Percentiles rank a stretch among this genome's conserved stretches.
These are phyloP conservation scores for Gallinago solitaria DNA, from an alignment of 2,797 vertebrate genomes.

Conservation along the genomic window DNA sequence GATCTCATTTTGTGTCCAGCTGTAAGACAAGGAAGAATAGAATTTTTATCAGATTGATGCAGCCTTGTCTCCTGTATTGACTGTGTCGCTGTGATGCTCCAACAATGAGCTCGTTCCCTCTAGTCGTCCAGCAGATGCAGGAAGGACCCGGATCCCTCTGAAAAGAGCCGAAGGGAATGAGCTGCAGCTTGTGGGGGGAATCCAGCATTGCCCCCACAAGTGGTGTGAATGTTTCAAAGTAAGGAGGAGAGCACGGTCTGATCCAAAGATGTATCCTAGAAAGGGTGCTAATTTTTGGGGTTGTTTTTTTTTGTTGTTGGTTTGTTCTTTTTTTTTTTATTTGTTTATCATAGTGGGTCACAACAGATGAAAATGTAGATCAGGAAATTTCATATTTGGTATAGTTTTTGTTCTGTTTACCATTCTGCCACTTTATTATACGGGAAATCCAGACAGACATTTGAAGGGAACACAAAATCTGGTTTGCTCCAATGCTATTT, in stretches of 20 bases:
- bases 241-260: not conserved
- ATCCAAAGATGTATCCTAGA: not conserved
- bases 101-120: constrained; percentile 64
- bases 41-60: constrained; percentile 58
- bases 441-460: not conserved
- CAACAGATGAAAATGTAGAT: not conserved
- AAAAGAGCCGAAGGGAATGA: constrained; percentile 47
- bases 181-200: constrained; percentile 49
- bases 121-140: constrained; percentile 49
- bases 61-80: not conserved
- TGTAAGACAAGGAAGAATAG: constrained; percentile 43
- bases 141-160: constrained; percentile 21
- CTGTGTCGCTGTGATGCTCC: constrained; percentile 43
- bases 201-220: not conserved
- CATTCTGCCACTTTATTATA: not conserved
- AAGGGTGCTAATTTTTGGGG: too few relatives aligned
- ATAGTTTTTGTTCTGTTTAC: not conserved
- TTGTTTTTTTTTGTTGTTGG: not conserved
- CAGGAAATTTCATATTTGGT: not conserved
- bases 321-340: too few relatives aligned
- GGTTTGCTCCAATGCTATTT: not conserved
- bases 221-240: constrained; percentile 39
- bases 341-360: not conserved
- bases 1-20: constrained; percentile 58
- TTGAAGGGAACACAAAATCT: not conserved